These are phyloP conservation scores for Meliscaeva auricollis DNA, from an alignment of 2,888 invertebrate species.

Conservation along the genomic window DNA sequence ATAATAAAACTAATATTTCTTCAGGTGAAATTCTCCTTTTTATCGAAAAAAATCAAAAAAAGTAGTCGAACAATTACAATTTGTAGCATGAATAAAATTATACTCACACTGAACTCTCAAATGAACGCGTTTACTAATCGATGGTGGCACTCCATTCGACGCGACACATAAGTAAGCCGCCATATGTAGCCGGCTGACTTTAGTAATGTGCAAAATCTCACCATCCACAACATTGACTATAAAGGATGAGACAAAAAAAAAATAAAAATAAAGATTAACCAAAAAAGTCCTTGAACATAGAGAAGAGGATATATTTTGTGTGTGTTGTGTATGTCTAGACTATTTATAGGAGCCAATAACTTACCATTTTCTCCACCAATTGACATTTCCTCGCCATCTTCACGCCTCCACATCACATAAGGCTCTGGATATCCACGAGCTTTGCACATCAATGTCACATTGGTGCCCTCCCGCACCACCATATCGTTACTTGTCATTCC, in stretches of 20 bases:
- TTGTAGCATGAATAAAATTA: constrained; percentile 29
- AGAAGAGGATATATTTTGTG: background rate
- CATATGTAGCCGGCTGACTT: constrained; percentile 96
- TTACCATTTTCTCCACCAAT: constrained; percentile 95
- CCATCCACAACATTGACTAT: constrained; percentile 95
- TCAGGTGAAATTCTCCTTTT: constrained; percentile 29
- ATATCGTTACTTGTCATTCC: constrained; percentile 96
- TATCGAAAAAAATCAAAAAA: constrained; percentile 25
- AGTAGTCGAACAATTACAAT: background rate
- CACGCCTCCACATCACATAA: constrained; percentile 96
- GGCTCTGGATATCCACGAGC: constrained; percentile 95
- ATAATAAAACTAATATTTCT: too few relatives aligned
- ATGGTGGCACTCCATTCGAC: constrained; percentile 96
- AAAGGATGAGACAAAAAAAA: constrained; percentile 72
- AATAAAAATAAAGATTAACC: constrained; percentile 50
- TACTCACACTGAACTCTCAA: constrained; percentile 93
- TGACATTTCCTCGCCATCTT: constrained; percentile 94
- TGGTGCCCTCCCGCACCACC: constrained; percentile 95
- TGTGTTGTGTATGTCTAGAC: background rate
- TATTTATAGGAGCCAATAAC: constrained; percentile 69
- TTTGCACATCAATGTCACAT: constrained; percentile 94
- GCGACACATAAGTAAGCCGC: constrained; percentile 97
- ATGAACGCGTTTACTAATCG: constrained; percentile 93
- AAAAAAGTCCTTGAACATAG: background rate
- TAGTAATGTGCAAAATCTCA: constrained; percentile 92